phyloP scores from a whole-genome alignment of 2,113 vertebrate species.

The Sturnus vulgaris region DNA sequence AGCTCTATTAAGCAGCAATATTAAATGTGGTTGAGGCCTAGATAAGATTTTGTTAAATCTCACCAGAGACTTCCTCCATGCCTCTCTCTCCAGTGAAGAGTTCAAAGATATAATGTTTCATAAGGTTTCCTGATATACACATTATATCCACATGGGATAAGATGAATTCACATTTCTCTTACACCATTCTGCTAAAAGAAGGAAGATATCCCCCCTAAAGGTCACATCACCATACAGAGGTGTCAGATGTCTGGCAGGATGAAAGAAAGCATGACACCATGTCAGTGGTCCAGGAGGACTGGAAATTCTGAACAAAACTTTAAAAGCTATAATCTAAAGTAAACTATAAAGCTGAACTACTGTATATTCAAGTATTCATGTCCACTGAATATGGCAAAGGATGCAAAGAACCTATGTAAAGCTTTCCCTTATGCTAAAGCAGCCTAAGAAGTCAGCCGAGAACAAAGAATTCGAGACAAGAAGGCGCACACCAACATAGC shows the following conservation, averaged over 20 bases:
- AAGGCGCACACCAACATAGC: not conserved
- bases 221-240: not conserved
- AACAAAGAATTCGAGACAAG: not conserved
- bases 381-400: not conserved
- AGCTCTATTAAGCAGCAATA: not conserved
- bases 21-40: not conserved
- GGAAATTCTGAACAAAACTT: not conserved
- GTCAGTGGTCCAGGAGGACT: not conserved
- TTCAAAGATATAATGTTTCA: not conserved
- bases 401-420: not conserved
- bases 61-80: not conserved
- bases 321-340: not conserved
- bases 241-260: not conserved
- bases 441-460: not conserved
- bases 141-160: not conserved
- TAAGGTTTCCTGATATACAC: not conserved
- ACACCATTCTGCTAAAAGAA: not conserved
- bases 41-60: not conserved
- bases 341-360: not conserved
- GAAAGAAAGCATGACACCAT: fast-evolving
- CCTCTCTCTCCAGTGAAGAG: not conserved
- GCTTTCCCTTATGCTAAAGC: not conserved
- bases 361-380: not conserved
- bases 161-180: not conserved
- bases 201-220: not conserved